Percentiles rank a stretch among this genome's conserved stretches.
Conservation (phyloP, 2,888 invertebrate genomes). For the Athripsodes cinereus region DNA sequence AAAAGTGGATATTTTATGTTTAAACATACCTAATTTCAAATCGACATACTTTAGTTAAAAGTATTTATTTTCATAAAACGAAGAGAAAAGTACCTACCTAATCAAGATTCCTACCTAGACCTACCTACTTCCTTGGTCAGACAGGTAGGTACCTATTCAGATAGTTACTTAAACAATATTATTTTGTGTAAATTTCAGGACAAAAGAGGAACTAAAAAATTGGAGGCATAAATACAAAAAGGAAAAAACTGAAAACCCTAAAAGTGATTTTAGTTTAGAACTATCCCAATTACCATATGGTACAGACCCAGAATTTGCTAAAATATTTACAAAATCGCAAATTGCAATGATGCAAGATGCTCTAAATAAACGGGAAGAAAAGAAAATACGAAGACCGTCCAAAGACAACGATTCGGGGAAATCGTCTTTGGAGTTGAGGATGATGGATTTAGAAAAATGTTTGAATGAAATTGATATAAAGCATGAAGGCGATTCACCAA, state of each 20-base stretch:
- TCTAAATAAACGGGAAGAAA: constrained; percentile 29
- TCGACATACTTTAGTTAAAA: no score
- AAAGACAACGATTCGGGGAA: constrained; percentile 29
- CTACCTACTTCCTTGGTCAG: no score
- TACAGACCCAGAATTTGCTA: constrained; percentile 51
- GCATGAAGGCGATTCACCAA: constrained; percentile 38
- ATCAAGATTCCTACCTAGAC: no score
- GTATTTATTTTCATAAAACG: no score
- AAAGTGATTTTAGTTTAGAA: constrained; percentile 32
- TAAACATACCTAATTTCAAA: no score
- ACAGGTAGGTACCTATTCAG: no score
- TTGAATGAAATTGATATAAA: constrained; percentile 32
- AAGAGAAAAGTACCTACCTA: no score
- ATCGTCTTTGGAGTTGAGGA: constrained; percentile 34
- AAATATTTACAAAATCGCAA: constrained; percentile 44
- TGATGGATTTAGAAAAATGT: constrained; percentile 43
- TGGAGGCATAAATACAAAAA: constrained; percentile 48
- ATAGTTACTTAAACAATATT: not conserved
- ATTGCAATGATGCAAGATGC: constrained; percentile 41
- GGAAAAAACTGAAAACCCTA: constrained; percentile 31
- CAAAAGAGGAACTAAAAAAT: constrained; percentile 42
- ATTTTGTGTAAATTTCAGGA: constrained; percentile 31
- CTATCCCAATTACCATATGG: constrained; percentile 46
- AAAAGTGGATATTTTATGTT: no score
- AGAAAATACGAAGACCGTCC: no score